These are phyloP conservation scores for Protodeltote pygarga DNA, from an alignment of 2,888 invertebrate species.

Conservation along the genomic window DNA sequence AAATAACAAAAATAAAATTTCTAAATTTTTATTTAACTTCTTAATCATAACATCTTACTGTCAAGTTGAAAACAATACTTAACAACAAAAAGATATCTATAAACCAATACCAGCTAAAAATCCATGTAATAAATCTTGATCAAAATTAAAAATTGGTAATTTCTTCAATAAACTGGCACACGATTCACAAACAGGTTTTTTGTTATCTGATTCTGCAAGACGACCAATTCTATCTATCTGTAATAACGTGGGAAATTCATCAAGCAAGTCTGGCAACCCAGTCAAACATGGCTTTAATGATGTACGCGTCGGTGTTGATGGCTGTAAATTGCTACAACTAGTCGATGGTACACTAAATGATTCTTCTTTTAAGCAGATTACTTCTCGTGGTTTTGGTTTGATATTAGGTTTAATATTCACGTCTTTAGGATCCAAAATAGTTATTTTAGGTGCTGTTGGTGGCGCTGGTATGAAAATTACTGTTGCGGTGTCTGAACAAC, in stretches of 20 bases:
- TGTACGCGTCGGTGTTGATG: too few relatives aligned
- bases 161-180: conserved; percentile 25
- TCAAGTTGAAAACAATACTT: too few relatives aligned
- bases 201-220: conserved; percentile 12
- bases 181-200: conserved; percentile 16
- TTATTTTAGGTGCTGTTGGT: conserved; percentile 45
- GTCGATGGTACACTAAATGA: conserved; percentile 3
- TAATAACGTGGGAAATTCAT: conserved; percentile 44
- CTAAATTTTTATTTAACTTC: too few relatives aligned
- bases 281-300: conserved; percentile 19
- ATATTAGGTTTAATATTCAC: conserved; percentile 12
- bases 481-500: conserved; percentile 47
- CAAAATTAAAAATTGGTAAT: conserved; percentile 51
- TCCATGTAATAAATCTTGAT: conserved; percentile 56
- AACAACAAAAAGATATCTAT: too few relatives aligned
- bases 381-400: conserved; percentile 5
- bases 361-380: conserved; percentile 14
- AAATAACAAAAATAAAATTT: too few relatives aligned
- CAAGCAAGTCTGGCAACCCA: conserved; percentile 51
- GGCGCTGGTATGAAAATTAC: conserved; percentile 54
- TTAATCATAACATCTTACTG: too few relatives aligned
- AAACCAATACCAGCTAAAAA: conserved; percentile 57
- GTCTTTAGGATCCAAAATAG: conserved; percentile 18
- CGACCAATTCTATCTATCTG: conserved; percentile 36
- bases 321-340: conserved; percentile 21